These are phyloP conservation scores for Cherax destructor DNA, from an alignment of 1,140 invertebrate genomes.

Conservation along the genomic window DNA sequence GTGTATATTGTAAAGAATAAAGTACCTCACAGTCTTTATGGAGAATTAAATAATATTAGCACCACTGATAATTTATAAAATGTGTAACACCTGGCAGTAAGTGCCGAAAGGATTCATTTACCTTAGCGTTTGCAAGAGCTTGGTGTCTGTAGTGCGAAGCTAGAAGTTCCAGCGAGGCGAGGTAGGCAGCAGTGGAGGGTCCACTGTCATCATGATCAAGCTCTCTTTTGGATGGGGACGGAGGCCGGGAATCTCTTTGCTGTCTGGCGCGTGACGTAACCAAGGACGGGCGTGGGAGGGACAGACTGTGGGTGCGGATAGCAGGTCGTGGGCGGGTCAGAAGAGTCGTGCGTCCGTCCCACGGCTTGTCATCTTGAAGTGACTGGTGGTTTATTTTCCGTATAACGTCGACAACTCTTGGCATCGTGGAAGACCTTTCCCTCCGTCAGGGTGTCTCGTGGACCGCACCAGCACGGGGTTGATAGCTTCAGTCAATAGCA, in stretches of 20 bases:
- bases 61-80: not conserved
- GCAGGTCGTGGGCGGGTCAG: constrained; percentile 29
- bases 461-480: constrained; percentile 64
- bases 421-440: not conserved
- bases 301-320: constrained; percentile 50
- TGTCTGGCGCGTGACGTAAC: not conserved
- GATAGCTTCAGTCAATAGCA: constrained; percentile 67
- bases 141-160: constrained; percentile 70
- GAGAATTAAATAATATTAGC: not conserved
- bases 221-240: not conserved
- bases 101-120: not conserved
- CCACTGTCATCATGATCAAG: not conserved
- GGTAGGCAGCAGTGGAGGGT: constrained; percentile 62
- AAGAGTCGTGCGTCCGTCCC: constrained; percentile 48
- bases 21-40: not conserved
- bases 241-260: not conserved
- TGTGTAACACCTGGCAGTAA: not conserved
- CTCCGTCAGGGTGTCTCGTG: not conserved
- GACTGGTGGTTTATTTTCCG: constrained; percentile 14
- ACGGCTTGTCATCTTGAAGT: not conserved
- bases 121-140: constrained; percentile 70
- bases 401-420: constrained; percentile 43
- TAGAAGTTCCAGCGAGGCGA: constrained; percentile 67
- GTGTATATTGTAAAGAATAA: not conserved
- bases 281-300: constrained; percentile 37